Conservation (phyloP, 2,797 vertebrate genomes). For the Anas bahamensis region DNA sequence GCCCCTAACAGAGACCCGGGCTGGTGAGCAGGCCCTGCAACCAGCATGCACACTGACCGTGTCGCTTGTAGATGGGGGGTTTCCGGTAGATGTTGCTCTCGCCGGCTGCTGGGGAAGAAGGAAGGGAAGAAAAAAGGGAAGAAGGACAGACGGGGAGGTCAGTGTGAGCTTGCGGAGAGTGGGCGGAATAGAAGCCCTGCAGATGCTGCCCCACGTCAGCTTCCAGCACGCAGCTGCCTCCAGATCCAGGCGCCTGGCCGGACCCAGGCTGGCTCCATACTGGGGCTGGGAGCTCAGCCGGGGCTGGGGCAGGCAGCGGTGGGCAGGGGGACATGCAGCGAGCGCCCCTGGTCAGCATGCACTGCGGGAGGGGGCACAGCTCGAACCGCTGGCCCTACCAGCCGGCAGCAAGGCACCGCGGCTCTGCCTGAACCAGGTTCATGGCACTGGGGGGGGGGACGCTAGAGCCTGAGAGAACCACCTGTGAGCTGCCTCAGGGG, state of each 20-base stretch:
- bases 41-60: slow-evolving; percentile 82
- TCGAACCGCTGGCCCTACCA: background rate
- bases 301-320: background rate
- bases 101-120: slow-evolving; percentile 83
- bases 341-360: slow-evolving; percentile 62
- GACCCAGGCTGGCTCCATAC: background rate
- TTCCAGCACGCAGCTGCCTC: background rate
- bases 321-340: slow-evolving; percentile 50
- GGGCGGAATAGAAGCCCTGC: background rate
- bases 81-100: slow-evolving; percentile 99
- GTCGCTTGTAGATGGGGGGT: slow-evolving; percentile 97
- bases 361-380: background rate
- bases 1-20: background rate
- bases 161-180: background rate
- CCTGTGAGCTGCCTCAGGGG: slow-evolving; percentile 23
- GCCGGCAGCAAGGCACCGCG: background rate
- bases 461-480: background rate
- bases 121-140: background rate
- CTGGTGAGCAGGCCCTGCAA: too few relatives aligned
- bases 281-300: background rate
- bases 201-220: background rate
- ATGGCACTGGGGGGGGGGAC: background rate
- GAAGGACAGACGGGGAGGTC: slow-evolving; percentile 28
- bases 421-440: background rate
- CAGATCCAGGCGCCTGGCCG: background rate